Conservation (phyloP, 1,140 invertebrate species). For the Euschistus heros region DNA sequence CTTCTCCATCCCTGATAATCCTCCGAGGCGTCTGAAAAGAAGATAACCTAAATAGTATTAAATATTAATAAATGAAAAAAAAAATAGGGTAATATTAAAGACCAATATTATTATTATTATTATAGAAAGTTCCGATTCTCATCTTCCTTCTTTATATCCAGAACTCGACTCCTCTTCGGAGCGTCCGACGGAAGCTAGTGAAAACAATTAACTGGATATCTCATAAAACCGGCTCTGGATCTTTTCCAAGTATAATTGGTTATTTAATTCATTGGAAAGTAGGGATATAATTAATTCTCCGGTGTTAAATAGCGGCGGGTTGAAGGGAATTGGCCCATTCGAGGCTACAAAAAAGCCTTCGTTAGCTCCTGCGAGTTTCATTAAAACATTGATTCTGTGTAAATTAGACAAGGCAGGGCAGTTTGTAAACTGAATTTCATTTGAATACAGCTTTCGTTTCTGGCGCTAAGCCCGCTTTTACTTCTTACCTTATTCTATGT, state of each 20-base stretch:
- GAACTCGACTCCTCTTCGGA: too few species aligned
- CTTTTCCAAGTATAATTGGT: slow-evolving; percentile 3
- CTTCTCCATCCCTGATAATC: too few species aligned
- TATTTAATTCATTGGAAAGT: slow-evolving; percentile 7
- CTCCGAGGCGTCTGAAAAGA: too few species aligned
- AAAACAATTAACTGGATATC: background rate
- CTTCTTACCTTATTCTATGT: background rate
- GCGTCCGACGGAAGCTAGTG: too few species aligned
- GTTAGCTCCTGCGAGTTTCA: background rate
- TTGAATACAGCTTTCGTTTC: background rate
- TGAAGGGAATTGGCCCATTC: background rate
- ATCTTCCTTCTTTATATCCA: too few species aligned
- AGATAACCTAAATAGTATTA: too few species aligned
- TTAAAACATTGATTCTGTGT: background rate
- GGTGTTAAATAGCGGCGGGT: background rate
- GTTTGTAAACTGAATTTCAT: background rate
- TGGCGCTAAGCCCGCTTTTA: background rate
- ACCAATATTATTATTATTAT: too few species aligned
- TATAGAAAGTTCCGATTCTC: too few species aligned
- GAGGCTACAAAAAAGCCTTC: background rate
- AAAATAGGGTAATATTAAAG: too few species aligned
- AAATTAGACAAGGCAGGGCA: background rate
- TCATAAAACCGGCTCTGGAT: background rate
- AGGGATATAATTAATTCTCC: background rate
- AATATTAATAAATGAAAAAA: too few species aligned